Evolutionary conservation across 2,888 invertebrate species (phyloP), one percentile per base, ranked within the genome.

Genomic region (Endomychus coccineus): DNA sequence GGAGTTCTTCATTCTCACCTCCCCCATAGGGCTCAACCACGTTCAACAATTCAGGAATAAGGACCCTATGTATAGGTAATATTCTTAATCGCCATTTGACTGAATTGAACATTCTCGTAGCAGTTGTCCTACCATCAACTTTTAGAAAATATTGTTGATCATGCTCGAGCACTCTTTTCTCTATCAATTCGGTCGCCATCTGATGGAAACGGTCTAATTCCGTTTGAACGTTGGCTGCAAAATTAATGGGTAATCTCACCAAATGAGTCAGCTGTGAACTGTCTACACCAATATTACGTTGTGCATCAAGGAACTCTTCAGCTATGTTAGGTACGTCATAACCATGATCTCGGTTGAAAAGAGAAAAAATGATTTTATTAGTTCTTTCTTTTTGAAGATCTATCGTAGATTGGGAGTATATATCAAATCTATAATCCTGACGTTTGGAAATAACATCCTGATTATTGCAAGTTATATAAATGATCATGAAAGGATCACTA

Each of bases 381-480:
- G 47, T 29, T 9, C 28, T 27, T 40, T 51, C 48, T 33, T 50
- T 42, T 46, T 52, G 51, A 15, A 58, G 27, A 45, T 61, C 56
- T 3, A 66, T 44, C 0, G 51, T 36, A 13, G 51, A 43, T 4
- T 58, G 54, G 0, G 58, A 55, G n/a, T 47, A 39, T 3, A 61
- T 39, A 45, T 69, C 56, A 16, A 54, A 55, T 2, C 60, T 52
- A 40, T 57, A 59, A 17, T 59, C 51, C 16, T 54, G 45, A 17
- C 66, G 43, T 44, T 66, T 71, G 10, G 61, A 61, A 14, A 72
- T 49, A n/a, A 71, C 63, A 51, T 78, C 78, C 32, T 55, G 56
- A 43, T 74, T 71, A 14, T 72, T 66, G 43, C 75, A 73, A 23
- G 68, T 67, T 1, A 76, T 52, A 49, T 77, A 71, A 46, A 80